Conservation (phyloP, 1,140 invertebrate species). For the Leptinotarsa texana region DNA sequence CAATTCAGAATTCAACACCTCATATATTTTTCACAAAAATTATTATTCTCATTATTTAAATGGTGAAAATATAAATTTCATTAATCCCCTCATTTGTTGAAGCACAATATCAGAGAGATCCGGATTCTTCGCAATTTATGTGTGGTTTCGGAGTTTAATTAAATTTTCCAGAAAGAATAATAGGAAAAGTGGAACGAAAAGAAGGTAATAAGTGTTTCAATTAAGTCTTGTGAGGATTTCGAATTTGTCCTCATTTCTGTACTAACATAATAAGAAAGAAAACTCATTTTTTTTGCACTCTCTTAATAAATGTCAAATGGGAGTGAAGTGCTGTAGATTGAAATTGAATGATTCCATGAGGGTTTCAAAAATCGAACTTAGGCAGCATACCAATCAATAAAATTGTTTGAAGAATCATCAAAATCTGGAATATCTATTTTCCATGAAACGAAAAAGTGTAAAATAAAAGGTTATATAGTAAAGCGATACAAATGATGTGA, state of each 20-base stretch:
- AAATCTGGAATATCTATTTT: no score
- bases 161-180: conserved; percentile 13
- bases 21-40: neutral
- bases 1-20: neutral
- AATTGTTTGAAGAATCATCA: no score
- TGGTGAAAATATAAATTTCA: neutral
- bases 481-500: no score
- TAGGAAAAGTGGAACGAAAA: neutral
- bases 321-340: neutral
- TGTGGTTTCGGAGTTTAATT: conserved; percentile 9
- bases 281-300: neutral
- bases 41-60: conserved; percentile 1
- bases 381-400: no score
- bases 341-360: no score
- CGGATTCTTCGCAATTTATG: neutral
- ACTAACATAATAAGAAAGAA: neutral
- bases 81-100: neutral
- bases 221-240: neutral
- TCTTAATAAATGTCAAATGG: neutral
- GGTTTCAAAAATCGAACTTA: no score
- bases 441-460: no score
- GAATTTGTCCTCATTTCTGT: neutral
- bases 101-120: neutral
- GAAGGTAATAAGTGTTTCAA: conserved; percentile 13
- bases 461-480: no score